A percentile compares a stretch with the other conserved stretches of the same genome.
These are phyloP conservation scores for Diadema setosum DNA, from an alignment of 35 echinoderm and acorn worm genomes.

Conservation along the genomic window DNA sequence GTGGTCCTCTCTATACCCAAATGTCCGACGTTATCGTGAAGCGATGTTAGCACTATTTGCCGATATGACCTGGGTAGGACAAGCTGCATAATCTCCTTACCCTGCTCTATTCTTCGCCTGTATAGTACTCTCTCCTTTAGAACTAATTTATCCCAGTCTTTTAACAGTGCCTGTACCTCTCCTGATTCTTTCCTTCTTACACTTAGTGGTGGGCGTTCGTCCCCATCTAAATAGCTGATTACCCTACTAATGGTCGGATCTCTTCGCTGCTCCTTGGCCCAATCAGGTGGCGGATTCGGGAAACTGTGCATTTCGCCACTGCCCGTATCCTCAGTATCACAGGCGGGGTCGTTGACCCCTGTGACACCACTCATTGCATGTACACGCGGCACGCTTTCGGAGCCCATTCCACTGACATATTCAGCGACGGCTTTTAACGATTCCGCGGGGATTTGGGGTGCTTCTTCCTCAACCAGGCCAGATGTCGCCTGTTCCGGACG, in stretches of 20 bases:
- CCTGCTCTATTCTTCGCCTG: not conserved
- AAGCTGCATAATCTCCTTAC: not conserved
- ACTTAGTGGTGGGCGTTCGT: not conserved
- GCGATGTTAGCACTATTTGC: not conserved
- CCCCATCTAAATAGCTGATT: not conserved
- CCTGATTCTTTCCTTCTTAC: not conserved
- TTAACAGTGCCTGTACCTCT: not conserved
- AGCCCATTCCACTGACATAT: no score
- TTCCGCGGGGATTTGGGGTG: no score
- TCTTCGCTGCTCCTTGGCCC: not conserved
- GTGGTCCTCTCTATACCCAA: constrained; percentile 42
- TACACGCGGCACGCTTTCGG: no score
- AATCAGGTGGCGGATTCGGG: not conserved
- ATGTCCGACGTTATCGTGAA: constrained; percentile 60
- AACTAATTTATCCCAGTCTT: not conserved
- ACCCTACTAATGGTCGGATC: not conserved
- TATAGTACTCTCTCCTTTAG: not conserved
- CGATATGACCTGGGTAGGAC: not conserved
- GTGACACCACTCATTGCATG: no score
- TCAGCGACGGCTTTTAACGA: no score
- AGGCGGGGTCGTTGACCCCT: no score
- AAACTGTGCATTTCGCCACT: no score
- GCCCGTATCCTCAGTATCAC: no score
- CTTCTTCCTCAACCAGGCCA: no score
- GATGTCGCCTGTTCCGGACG: no score